Evolutionary conservation across 2,797 vertebrate species (phyloP), one percentile per base, ranked within the genome.

Genomic region (Gadopsis marmoratus): DNA sequence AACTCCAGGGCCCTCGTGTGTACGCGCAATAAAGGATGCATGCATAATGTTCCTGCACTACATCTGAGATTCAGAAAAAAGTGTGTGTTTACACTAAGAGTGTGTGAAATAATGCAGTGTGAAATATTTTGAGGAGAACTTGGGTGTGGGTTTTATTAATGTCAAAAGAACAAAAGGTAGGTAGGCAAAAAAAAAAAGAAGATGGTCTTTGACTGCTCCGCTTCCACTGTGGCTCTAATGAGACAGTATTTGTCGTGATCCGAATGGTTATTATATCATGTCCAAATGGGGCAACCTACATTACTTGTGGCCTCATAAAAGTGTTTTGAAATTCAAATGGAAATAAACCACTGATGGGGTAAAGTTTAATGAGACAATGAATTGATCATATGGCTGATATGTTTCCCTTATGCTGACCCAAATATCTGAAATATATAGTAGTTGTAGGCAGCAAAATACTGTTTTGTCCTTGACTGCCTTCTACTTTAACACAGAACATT

Each of bases 1-100:
- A 48, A 19, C 62, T 62, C 23, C 33, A 17, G 0, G 23, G 33
- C 33, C 39, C 39, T 65, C 35, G 0, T n/a, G 9, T 43, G 12
- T 39, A 48, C 7, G 29, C 69, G 74, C 71, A 69, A 71, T 79
- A 2, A 69, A 19, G n/a, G 7, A 56, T 31, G 16, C 26, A 53
- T n/a, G 39, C 4, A 16, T 48, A 53, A 73, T 33, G 0, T 31
- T 76, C 58, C 67, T 71, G 63, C 70, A 79, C 83, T 78, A 61
- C 73, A 71, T 69, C 37, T 75, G 59, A 31, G 47, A 81, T 63
- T 71, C 55, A 43, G 74, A 19, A 75, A 65, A 71, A 55, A 78
- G 71, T 84, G 66, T 79, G 81, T 91, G 90, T 92, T 92, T 92
- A 89, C 88, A 84, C 39, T 45, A 43, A 45, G 61, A 29, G 66